A percentile compares a stretch with the other conserved stretches of the same genome.
phyloP scores from a whole-genome alignment of 2,797 vertebrate genomes.

The Sitta carolinensis region DNA sequence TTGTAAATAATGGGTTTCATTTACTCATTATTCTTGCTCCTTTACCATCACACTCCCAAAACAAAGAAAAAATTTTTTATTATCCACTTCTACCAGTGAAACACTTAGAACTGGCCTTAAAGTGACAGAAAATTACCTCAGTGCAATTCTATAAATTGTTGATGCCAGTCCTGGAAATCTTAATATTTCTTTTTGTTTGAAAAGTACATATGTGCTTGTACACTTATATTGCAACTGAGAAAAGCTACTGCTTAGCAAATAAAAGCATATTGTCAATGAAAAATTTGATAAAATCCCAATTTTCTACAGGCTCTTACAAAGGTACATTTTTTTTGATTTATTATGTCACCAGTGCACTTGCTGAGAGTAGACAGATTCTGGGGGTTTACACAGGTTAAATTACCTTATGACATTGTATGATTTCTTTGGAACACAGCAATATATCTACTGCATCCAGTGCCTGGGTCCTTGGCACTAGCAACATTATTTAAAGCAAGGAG shows the following conservation, averaged over 20 bases:
- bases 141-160: neutral
- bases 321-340: neutral
- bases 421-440: constrained; percentile 6
- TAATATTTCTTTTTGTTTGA: neutral
- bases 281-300: neutral
- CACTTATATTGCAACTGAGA: neutral
- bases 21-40: neutral
- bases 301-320: neutral
- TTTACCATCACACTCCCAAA: fast-evolving
- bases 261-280: neutral
- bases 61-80: neutral
- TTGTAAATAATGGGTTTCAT: neutral
- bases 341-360: neutral
- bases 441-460: neutral
- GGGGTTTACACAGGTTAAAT: constrained; percentile 22
- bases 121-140: neutral
- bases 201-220: neutral
- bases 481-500: constrained; percentile 2
- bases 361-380: neutral
- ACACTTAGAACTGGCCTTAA: neutral
- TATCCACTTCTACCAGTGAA: neutral
- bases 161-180: neutral
- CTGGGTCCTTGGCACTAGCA: neutral
- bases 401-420: neutral
- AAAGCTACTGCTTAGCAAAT: neutral